Percentiles rank a stretch among this genome's conserved stretches.
Conservation (phyloP, 1,140 invertebrate genomes). For the Lordiphosa stackelbergi region DNA sequence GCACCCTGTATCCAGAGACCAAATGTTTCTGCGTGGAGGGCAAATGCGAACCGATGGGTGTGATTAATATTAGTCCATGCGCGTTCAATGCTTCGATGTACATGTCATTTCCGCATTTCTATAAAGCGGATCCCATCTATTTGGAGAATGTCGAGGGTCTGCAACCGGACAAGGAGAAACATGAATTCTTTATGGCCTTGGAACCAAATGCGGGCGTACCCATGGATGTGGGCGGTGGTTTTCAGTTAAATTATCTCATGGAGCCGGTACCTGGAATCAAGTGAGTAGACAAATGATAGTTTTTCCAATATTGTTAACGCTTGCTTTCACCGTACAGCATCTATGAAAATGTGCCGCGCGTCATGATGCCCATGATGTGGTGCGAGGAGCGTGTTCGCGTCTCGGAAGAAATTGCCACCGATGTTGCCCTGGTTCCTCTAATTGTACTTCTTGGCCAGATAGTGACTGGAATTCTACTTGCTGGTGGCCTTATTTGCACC, state of each 20-base stretch:
- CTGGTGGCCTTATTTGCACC: slow-evolving; percentile 63
- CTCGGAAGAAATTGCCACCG: slow-evolving; percentile 78
- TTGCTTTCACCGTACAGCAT: slow-evolving; percentile 78
- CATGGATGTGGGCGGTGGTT: slow-evolving; percentile 84
- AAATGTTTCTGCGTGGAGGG: slow-evolving; percentile 84
- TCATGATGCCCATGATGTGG: slow-evolving; percentile 88
- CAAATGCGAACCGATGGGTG: slow-evolving; percentile 82
- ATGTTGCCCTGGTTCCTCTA: slow-evolving; percentile 56
- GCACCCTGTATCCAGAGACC: slow-evolving; percentile 81
- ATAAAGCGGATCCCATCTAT: slow-evolving; percentile 85
- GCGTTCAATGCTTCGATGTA: slow-evolving; percentile 86
- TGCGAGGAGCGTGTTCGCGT: slow-evolving; percentile 83
- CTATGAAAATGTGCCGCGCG: slow-evolving; percentile 81
- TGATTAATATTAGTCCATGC: slow-evolving; percentile 83
- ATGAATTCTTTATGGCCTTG: slow-evolving; percentile 84
- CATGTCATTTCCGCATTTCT: slow-evolving; percentile 92
- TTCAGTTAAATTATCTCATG: slow-evolving; percentile 87
- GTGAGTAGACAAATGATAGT: slow-evolving; percentile 79
- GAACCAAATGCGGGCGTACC: slow-evolving; percentile 87
- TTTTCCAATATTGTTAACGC: too few species aligned
- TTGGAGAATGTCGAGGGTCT: slow-evolving; percentile 83
- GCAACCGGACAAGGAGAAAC: slow-evolving; percentile 82
- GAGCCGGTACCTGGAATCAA: slow-evolving; percentile 80
- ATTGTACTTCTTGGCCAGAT: slow-evolving; percentile 69
- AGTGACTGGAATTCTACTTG: slow-evolving; percentile 57